phyloP scores from a whole-genome alignment of 2,113 vertebrate species.

The Gasterosteus nipponicus region DNA sequence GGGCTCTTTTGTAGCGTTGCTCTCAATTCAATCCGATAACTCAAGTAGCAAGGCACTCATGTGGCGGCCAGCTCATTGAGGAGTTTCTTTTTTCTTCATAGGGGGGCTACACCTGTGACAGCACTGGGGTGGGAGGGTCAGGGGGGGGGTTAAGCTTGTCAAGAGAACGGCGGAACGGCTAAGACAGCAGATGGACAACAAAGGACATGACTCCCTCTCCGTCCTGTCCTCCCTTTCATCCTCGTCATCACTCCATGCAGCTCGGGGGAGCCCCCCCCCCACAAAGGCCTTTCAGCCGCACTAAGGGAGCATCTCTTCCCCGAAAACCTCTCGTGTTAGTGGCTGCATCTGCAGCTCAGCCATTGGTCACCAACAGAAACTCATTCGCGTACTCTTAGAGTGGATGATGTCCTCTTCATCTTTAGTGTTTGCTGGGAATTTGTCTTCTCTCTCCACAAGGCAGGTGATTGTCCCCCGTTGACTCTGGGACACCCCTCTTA shows the following conservation, averaged over 20 bases:
- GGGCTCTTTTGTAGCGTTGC: slow-evolving; percentile 24
- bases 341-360: slow-evolving; percentile 60
- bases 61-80: slow-evolving; percentile 7
- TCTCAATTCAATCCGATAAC: slow-evolving; percentile 26
- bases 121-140: slow-evolving; percentile 1
- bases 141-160: slow-evolving; percentile 46
- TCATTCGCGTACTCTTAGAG: slow-evolving; percentile 24
- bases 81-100: slow-evolving; percentile 34
- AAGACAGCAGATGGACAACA: slow-evolving; percentile 77
- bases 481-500: slow-evolving; percentile 59
- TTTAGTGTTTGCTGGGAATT: slow-evolving; percentile 50
- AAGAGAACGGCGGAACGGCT: slow-evolving; percentile 43
- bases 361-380: slow-evolving; percentile 32
- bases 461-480: slow-evolving; percentile 69
- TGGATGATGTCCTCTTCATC: slow-evolving; percentile 47
- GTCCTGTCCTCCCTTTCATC: slow-evolving; percentile 68
- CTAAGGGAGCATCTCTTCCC: slow-evolving; percentile 54
- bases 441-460: slow-evolving; percentile 52
- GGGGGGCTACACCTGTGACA: slow-evolving; percentile 60
- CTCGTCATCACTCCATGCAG: slow-evolving; percentile 51
- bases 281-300: slow-evolving; percentile 62
- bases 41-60: slow-evolving; percentile 17
- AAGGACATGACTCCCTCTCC: slow-evolving; percentile 64
- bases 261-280: slow-evolving; percentile 42
- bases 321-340: slow-evolving; percentile 42